A percentile compares a stretch with the other conserved stretches of the same genome.
phyloP scores from a whole-genome alignment of 1,140 invertebrate genomes.

The Phymorhynchus buccinoides region DNA sequence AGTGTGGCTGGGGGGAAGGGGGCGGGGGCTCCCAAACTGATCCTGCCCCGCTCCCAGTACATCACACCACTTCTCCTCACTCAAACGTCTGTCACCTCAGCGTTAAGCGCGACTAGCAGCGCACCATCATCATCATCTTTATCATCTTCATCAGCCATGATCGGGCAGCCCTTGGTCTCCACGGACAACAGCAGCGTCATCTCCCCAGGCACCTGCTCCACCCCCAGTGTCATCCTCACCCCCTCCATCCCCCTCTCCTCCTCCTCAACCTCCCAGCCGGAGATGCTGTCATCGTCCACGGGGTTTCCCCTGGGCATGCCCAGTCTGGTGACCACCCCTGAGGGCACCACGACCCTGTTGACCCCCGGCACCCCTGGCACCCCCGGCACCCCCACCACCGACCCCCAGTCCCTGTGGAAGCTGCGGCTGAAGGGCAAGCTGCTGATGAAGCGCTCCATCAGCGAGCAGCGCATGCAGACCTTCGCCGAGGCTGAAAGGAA shows the following conservation, averaged over 20 bases:
- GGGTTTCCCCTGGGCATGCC: slow-evolving; percentile 39
- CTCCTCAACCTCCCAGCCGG: slow-evolving; percentile 8
- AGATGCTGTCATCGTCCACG: slow-evolving; percentile 30
- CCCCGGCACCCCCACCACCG: slow-evolving; percentile 41
- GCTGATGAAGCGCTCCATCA: slow-evolving; percentile 68
- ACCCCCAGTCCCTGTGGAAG: slow-evolving; percentile 45
- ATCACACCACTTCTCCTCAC: slow-evolving; percentile 18
- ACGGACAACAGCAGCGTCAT: slow-evolving; percentile 5
- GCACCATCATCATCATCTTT: neutral
- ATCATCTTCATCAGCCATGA: slow-evolving; percentile 12
- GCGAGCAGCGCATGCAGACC: slow-evolving; percentile 55
- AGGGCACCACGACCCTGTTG: slow-evolving; percentile 28
- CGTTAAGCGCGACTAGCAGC: slow-evolving; percentile 15
- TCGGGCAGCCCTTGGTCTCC: slow-evolving; percentile 55
- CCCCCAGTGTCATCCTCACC: slow-evolving; percentile 19
- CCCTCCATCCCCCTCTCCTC: neutral
- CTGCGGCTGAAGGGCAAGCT: slow-evolving; percentile 63
- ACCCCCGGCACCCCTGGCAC: slow-evolving; percentile 45
- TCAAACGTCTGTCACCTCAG: neutral
- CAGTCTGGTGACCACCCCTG: slow-evolving; percentile 31
- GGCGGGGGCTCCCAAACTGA: slow-evolving; percentile 34
- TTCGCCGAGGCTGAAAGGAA: slow-evolving; percentile 14
- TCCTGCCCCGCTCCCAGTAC: slow-evolving; percentile 36
- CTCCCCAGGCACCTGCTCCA: neutral
- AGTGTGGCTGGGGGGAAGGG: neutral